Conservation (phyloP, 2,113 vertebrate species). For the Aphelocoma coerulescens region DNA sequence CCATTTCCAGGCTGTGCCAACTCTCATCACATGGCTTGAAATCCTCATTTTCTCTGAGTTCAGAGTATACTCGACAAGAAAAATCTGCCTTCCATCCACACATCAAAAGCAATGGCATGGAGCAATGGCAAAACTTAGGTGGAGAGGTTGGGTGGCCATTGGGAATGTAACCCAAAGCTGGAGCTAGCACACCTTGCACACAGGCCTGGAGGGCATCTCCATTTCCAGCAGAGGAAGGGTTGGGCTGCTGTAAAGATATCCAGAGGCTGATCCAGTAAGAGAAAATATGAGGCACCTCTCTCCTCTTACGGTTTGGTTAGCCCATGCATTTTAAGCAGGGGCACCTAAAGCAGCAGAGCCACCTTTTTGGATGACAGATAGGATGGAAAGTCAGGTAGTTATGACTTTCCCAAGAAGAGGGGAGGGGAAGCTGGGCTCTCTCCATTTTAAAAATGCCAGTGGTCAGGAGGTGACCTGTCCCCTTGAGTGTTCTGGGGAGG, state of each 20-base stretch:
- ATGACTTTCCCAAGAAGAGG: neutral
- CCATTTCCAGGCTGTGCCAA: neutral
- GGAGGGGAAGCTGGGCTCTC: neutral
- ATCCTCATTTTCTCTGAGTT: neutral
- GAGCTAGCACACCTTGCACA: neutral
- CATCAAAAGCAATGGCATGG: neutral
- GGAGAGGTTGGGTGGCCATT: neutral
- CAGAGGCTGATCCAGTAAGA: neutral
- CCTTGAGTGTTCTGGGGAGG: neutral
- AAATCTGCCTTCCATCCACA: neutral
- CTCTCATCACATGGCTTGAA: neutral
- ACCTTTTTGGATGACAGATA: neutral
- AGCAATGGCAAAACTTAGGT: neutral
- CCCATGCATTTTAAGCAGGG: neutral
- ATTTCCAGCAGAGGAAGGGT: neutral
- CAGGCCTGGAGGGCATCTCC: neutral
- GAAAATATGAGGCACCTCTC: neutral
- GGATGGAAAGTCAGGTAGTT: neutral
- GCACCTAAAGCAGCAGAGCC: neutral
- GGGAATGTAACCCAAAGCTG: neutral
- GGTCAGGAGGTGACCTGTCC: neutral
- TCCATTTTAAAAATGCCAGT: neutral
- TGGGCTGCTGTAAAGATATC: neutral
- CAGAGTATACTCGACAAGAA: neutral
- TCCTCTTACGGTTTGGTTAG: neutral